Percentiles rank a stretch among this genome's conserved stretches.
Evolutionary conservation across 2,888 invertebrate species (phyloP).

Genomic region (Xanthia togata): DNA sequence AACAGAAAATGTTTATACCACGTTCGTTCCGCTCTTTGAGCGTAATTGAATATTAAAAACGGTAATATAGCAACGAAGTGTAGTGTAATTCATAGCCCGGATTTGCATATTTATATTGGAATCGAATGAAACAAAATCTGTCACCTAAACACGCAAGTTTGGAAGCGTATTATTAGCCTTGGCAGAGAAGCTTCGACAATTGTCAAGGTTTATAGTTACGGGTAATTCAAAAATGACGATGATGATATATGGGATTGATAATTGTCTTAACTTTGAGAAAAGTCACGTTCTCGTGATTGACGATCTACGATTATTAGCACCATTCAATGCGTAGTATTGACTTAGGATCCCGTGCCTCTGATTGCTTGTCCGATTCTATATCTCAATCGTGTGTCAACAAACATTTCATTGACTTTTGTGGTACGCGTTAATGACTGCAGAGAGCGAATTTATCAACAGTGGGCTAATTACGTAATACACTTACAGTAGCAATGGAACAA

Average conservation of each 20-base stretch:
- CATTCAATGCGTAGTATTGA: conserved; percentile 6
- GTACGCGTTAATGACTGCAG: background rate
- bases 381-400: conserved; percentile 14
- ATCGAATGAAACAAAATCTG: conserved; percentile 31
- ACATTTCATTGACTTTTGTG: conserved; percentile 20
- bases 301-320: background rate
- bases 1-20: conserved; percentile 54
- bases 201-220: background rate
- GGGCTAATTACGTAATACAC: no score
- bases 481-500: no score
- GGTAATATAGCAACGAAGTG: conserved; percentile 32
- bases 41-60: conserved; percentile 64
- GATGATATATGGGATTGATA: background rate
- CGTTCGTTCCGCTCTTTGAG: conserved; percentile 46
- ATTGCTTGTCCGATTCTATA: conserved; percentile 23
- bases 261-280: conserved; percentile 3
- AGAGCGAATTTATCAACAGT: conserved; percentile 24
- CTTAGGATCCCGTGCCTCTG: conserved; percentile 2
- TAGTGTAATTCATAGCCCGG: conserved; percentile 46
- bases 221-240: background rate
- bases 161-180: background rate
- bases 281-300: background rate
- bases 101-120: conserved; percentile 49
- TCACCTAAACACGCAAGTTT: conserved; percentile 20
- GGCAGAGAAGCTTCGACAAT: conserved; percentile 1